A percentile compares a stretch with the other conserved stretches of the same genome.
These are phyloP conservation scores for Sepiola atlantica DNA, from an alignment of 2,888 invertebrate genomes.

Conservation along the genomic window DNA sequence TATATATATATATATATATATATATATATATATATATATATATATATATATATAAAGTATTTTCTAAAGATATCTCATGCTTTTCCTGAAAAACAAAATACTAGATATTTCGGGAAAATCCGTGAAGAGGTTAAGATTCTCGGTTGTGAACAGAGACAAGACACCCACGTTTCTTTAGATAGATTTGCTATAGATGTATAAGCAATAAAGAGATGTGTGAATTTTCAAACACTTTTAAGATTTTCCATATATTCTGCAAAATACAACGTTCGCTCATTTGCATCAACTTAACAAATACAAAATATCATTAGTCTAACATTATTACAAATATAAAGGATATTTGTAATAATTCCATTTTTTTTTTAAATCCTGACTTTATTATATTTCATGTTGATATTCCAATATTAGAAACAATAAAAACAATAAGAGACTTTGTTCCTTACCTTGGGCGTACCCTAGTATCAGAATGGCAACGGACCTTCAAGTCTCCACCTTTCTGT, in stretches of 20 bases:
- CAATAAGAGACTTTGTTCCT: constrained; percentile 34
- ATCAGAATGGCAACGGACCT: constrained; percentile 84
- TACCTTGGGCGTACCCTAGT: constrained; percentile 83
- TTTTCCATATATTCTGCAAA: not conserved
- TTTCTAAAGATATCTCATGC: too few relatives aligned
- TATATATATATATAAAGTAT: too few relatives aligned
- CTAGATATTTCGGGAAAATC: too few relatives aligned
- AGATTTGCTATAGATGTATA: not conserved
- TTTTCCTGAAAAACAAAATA: too few relatives aligned
- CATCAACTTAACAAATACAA: not conserved
- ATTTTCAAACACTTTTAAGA: not conserved
- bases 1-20: too few relatives aligned
- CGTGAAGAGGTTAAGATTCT: too few relatives aligned
- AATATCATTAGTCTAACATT: not conserved
- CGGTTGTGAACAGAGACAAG: too few relatives aligned
- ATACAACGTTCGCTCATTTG: not conserved
- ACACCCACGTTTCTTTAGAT: not conserved
- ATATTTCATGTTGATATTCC: not conserved
- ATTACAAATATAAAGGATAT: not conserved
- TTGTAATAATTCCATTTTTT: not conserved
- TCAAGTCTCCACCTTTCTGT: constrained; percentile 93
- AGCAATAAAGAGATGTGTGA: not conserved
- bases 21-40: too few relatives aligned
- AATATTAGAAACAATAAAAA: not conserved
- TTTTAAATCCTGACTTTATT: not conserved